These are phyloP conservation scores for Cephus cinctus DNA, from an alignment of 1,140 invertebrate species.

Conservation along the genomic window DNA sequence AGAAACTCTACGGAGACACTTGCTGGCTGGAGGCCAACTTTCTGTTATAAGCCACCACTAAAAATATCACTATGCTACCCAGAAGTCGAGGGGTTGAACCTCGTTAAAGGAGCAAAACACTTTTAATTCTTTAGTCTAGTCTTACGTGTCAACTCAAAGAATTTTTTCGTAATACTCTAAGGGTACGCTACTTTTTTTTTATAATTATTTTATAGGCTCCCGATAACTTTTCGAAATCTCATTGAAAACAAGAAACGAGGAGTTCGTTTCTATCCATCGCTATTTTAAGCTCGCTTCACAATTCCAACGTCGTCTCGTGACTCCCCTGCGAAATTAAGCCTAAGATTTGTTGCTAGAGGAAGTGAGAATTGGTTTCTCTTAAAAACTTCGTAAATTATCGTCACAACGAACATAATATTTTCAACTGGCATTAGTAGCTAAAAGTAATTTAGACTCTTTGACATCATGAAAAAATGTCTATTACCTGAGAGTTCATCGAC, in stretches of 20 bases:
- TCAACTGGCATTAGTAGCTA: no score
- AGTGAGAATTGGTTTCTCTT: no score
- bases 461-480: no score
- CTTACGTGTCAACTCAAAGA: background rate
- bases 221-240: background rate
- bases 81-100: background rate
- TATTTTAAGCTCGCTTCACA: no score
- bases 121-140: background rate
- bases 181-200: background rate
- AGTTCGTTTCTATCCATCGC: no score
- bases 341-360: no score
- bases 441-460: no score
- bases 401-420: no score
- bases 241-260: background rate
- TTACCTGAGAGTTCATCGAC: no score
- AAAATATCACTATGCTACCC: conserved; percentile 5
- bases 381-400: no score
- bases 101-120: background rate
- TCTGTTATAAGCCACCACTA: conserved; percentile 6
- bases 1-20: conserved; percentile 5
- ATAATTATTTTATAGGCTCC: background rate
- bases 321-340: no score
- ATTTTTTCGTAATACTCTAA: background rate
- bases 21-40: conserved; percentile 5
- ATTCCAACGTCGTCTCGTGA: no score